Evolutionary conservation across 2,797 vertebrate genomes (phyloP).

Genomic region (Cynodonichthys magdalenae): DNA sequence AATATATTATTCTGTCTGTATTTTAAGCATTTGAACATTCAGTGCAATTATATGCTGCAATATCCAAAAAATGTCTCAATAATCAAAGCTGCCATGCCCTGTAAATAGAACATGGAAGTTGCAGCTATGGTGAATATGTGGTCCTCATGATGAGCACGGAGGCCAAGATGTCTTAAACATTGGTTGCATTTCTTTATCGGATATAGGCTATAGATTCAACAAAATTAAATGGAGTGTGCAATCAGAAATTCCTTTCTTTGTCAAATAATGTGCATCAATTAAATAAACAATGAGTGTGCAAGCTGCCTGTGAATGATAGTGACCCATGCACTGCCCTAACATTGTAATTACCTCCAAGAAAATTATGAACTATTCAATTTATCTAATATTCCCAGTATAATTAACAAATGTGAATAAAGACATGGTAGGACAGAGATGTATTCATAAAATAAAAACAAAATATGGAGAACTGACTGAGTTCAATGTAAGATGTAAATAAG

Average conservation of each 20-base stretch:
- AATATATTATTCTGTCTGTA: slow-evolving; percentile 31
- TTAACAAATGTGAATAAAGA: slow-evolving; percentile 29
- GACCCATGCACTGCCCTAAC: slow-evolving; percentile 30
- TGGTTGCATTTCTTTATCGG: slow-evolving; percentile 6
- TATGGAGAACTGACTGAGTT: slow-evolving; percentile 14
- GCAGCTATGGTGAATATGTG: slow-evolving; percentile 1
- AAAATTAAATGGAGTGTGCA: slow-evolving; percentile 1
- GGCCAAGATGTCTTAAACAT: slow-evolving; percentile 4
- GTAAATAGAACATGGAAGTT: slow-evolving; percentile 22
- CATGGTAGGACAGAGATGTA: slow-evolving; percentile 5
- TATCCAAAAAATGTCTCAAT: slow-evolving; percentile 30
- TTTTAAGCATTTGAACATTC: slow-evolving; percentile 30
- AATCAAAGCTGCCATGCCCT: slow-evolving; percentile 11
- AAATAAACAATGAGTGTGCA: slow-evolving; percentile 42
- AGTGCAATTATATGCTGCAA: slow-evolving; percentile 22
- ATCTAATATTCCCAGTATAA: slow-evolving; percentile 17
- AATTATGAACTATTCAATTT: slow-evolving; percentile 35
- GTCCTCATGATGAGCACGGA: background rate
- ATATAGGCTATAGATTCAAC: slow-evolving; percentile 23
- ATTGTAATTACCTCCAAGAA: slow-evolving; percentile 37
- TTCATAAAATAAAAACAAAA: slow-evolving; percentile 6
- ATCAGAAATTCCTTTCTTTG: slow-evolving; percentile 37
- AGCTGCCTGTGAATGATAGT: slow-evolving; percentile 34
- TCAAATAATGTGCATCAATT: slow-evolving; percentile 42
- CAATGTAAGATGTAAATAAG: background rate